Evolutionary conservation across 1,140 invertebrate genomes (phyloP).

Genomic region (Drosophila cardini): DNA sequence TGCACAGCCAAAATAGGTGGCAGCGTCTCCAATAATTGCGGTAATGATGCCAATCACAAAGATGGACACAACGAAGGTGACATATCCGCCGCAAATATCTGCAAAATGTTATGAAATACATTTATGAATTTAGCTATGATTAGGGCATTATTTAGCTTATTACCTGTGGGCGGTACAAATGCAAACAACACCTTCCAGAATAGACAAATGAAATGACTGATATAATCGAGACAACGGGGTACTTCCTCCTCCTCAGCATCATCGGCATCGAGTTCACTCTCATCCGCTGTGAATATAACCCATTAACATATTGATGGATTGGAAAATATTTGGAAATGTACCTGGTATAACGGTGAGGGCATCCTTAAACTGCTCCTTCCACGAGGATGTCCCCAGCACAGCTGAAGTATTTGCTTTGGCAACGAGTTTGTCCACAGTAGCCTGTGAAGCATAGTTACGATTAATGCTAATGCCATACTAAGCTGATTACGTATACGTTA

Average conservation of each 20-base stretch:
- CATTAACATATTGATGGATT: background rate
- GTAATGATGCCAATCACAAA: conserved; percentile 97
- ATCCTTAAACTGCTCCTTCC: conserved; percentile 99
- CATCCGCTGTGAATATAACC: conserved; percentile 49
- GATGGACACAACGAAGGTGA: conserved; percentile 97
- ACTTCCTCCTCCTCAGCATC: conserved; percentile 79
- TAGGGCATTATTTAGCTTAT: conserved; percentile 40
- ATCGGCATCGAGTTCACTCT: conserved; percentile 49
- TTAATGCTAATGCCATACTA: background rate
- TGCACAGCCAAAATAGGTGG: conserved; percentile 98
- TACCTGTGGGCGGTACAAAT: conserved; percentile 98
- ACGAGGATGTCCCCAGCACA: conserved; percentile 97
- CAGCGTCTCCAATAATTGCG: conserved; percentile 97
- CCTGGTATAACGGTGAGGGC: conserved; percentile 97
- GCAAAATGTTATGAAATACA: conserved; percentile 24
- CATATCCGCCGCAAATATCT: conserved; percentile 94
- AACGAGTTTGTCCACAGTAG: conserved; percentile 98
- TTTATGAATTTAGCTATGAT: background rate
- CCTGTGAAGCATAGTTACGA: conserved; percentile 87
- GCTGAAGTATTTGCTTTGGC: conserved; percentile 97
- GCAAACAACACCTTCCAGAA: conserved; percentile 99
- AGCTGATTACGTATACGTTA: conserved; percentile 50
- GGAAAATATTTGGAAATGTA: conserved; percentile 74
- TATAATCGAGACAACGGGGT: conserved; percentile 93
- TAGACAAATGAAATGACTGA: conserved; percentile 97